Evolutionary conservation across 1,140 invertebrate species (phyloP).

Genomic region (Neodiprion fabricii): DNA sequence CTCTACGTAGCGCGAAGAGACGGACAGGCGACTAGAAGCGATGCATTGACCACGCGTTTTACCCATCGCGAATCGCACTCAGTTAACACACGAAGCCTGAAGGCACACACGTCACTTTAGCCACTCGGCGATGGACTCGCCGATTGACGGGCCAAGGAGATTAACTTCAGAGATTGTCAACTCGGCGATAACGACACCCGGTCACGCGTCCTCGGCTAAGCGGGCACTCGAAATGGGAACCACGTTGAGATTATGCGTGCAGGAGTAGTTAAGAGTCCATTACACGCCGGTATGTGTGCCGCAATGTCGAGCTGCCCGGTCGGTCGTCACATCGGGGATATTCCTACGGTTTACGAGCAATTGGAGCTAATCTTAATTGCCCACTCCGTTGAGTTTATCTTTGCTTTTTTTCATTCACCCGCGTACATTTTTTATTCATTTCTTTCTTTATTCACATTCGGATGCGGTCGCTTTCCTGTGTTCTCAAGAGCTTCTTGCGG

Average conservation of each 20-base stretch:
- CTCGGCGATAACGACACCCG: not conserved
- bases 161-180: conserved; percentile 38
- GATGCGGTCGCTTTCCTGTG: not conserved
- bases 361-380: not conserved
- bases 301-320: not conserved
- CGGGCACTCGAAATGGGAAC: not conserved
- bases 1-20: not conserved
- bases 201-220: not conserved
- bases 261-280: not conserved
- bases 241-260: not conserved
- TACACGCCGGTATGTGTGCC: not conserved
- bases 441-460: not conserved
- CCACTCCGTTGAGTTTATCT: not conserved
- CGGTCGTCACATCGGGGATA: not conserved
- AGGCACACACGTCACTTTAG: conserved; percentile 11
- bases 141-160: conserved; percentile 48
- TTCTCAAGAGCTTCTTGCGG: no score
- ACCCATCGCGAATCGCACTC: conserved; percentile 2
- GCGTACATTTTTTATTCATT: not conserved
- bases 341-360: not conserved
- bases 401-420: conserved; percentile 1
- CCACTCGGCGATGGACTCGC: not conserved
- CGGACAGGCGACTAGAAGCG: not conserved
- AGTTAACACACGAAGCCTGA: not conserved
- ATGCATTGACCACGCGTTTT: conserved; percentile 24